Conservation (phyloP, 2,113 vertebrate genomes). For the Macaca fascicularis region DNA sequence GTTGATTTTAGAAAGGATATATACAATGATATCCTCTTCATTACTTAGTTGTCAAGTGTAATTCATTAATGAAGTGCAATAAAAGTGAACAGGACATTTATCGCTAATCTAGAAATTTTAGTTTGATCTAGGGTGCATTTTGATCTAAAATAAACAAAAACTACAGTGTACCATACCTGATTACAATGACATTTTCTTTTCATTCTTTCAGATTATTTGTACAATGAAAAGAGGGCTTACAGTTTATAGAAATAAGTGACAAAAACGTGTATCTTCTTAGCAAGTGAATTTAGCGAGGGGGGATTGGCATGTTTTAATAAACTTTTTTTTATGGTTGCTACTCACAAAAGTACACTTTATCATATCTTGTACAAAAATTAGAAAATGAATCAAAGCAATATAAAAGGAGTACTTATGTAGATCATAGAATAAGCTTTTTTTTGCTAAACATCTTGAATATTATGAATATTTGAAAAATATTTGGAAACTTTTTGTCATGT, state of each 20-base stretch:
- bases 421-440: background rate
- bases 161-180: background rate
- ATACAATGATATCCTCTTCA: no score
- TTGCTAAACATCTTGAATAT: background rate
- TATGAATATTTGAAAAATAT: slow-evolving; percentile 2
- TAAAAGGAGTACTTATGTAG: background rate
- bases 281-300: background rate
- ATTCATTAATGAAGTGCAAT: no score
- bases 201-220: slow-evolving; percentile 21
- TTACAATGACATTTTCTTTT: slow-evolving; percentile 28
- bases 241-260: background rate
- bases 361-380: background rate
- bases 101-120: no score
- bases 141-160: background rate
- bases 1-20: background rate
- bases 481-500: background rate
- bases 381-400: slow-evolving; percentile 3
- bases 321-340: background rate
- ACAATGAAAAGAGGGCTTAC: background rate
- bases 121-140: background rate
- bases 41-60: no score
- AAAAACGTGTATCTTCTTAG: background rate
- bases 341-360: background rate
- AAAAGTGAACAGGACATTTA: no score
- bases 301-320: background rate